phyloP scores from a whole-genome alignment of 2,888 invertebrate species.

The Heterodera filipjevi region DNA sequence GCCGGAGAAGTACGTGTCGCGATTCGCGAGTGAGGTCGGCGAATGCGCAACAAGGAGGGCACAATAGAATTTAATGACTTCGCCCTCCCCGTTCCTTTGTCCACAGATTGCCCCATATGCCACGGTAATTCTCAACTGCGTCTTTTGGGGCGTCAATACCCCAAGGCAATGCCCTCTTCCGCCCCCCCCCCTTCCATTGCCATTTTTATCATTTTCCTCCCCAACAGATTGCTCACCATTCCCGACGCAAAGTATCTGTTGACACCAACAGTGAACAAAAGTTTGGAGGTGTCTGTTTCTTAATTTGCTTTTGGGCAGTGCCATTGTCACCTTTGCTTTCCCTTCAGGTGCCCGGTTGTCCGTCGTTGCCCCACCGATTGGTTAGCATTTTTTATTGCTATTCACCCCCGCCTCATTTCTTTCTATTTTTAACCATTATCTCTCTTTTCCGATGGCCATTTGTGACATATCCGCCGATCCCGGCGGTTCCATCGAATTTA shows the following conservation, averaged over 20 bases:
- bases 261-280: slow-evolving; percentile 49
- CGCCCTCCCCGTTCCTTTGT: neutral
- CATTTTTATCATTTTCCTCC: neutral
- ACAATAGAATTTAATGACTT: slow-evolving; percentile 9
- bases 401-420: slow-evolving; percentile 44
- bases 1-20: slow-evolving; percentile 91
- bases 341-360: slow-evolving; percentile 46
- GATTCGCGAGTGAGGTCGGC: slow-evolving; percentile 84
- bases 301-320: neutral
- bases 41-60: neutral
- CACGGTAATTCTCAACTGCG: slow-evolving; percentile 93
- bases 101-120: slow-evolving; percentile 90
- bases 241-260: slow-evolving; percentile 95
- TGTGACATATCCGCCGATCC: slow-evolving; percentile 99
- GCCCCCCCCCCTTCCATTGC: slow-evolving; percentile 72
- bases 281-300: slow-evolving; percentile 43
- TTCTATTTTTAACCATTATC: slow-evolving; percentile 44
- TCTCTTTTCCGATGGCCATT: slow-evolving; percentile 76
- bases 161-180: slow-evolving; percentile 78
- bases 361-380: slow-evolving; percentile 40
- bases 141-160: slow-evolving; percentile 97
- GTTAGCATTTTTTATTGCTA: slow-evolving; percentile 30
- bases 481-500: slow-evolving; percentile 96
- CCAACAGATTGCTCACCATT: slow-evolving; percentile 68
- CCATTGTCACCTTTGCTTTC: neutral